Evolutionary conservation across 2,797 vertebrate genomes (phyloP).

Genomic region (Peromyscus eremicus): DNA sequence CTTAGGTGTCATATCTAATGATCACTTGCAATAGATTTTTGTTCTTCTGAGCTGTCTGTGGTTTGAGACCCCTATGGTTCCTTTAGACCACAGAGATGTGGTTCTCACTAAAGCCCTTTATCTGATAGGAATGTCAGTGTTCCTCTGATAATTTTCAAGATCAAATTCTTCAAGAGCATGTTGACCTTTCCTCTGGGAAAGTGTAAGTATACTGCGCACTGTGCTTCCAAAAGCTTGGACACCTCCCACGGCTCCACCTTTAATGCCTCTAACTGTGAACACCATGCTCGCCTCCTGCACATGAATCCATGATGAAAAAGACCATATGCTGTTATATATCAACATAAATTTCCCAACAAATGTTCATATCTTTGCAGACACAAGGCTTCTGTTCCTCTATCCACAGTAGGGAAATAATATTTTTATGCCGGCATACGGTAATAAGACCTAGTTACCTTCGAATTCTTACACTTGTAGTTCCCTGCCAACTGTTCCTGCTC

Average conservation of each 20-base stretch:
- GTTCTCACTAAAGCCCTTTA: conserved; percentile 86
- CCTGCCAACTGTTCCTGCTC: conserved; percentile 77
- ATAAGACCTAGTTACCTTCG: conserved; percentile 82
- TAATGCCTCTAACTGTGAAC: conserved; percentile 89
- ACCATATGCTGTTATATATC: conserved; percentile 88
- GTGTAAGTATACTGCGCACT: conserved; percentile 87
- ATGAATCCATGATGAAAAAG: conserved; percentile 84
- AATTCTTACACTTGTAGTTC: conserved; percentile 77
- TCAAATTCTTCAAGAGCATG: conserved; percentile 88
- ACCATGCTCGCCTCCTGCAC: conserved; percentile 91
- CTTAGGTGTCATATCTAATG: background rate
- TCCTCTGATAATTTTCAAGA: conserved; percentile 84
- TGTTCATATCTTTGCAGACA: conserved; percentile 87
- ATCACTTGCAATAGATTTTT: background rate
- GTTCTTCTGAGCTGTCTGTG: background rate
- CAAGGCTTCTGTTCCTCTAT: conserved; percentile 85
- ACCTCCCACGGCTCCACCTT: conserved; percentile 87
- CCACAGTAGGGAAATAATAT: conserved; percentile 85
- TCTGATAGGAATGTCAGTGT: conserved; percentile 81
- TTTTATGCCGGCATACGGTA: conserved; percentile 83
- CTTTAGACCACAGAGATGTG: conserved; percentile 82
- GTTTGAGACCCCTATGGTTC: background rate
- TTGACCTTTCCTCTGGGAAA: conserved; percentile 89
- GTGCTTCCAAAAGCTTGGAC: conserved; percentile 87
- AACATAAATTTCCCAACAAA: conserved; percentile 88